phyloP scores from a whole-genome alignment of 2,113 vertebrate species.

The Galbula dea region DNA sequence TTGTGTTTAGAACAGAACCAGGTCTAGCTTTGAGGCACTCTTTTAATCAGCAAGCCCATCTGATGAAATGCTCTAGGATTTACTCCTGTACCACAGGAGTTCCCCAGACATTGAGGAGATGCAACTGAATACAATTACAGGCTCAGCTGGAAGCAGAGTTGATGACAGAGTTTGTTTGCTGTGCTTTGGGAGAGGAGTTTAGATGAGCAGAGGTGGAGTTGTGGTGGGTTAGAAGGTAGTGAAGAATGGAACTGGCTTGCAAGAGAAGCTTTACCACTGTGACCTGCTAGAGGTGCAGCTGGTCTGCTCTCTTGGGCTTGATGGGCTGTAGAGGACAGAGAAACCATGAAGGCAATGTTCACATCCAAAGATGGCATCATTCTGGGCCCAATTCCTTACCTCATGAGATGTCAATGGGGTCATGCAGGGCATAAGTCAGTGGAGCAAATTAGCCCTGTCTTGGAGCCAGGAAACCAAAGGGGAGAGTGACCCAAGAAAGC shows the following conservation, averaged over 20 bases:
- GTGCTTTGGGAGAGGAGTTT: background rate
- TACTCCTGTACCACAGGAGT: conserved; percentile 58
- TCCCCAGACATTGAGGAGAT: conserved; percentile 50
- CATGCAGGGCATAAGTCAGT: background rate
- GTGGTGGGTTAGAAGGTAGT: conserved; percentile 4
- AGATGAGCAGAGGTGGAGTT: conserved; percentile 13
- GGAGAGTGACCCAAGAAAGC: conserved; percentile 29
- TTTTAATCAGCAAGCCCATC: conserved; percentile 60
- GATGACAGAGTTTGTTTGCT: conserved; percentile 18
- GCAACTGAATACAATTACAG: conserved; percentile 63
- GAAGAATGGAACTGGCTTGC: background rate
- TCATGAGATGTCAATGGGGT: conserved; percentile 30
- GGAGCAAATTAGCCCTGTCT: conserved; percentile 39
- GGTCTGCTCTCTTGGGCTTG: conserved; percentile 38
- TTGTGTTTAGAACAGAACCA: conserved; percentile 38
- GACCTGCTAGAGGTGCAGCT: background rate
- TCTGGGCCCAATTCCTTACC: background rate
- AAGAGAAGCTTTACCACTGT: background rate
- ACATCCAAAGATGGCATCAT: background rate
- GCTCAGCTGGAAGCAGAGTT: conserved; percentile 37
- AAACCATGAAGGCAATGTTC: conserved; percentile 27
- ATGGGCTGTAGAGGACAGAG: conserved; percentile 51
- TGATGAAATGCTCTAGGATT: conserved; percentile 63
- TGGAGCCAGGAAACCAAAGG: conserved; percentile 23
- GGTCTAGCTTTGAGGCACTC: conserved; percentile 38